These are phyloP conservation scores for Felis chaus DNA, from an alignment of 2,113 vertebrate species.

Conservation along the genomic window DNA sequence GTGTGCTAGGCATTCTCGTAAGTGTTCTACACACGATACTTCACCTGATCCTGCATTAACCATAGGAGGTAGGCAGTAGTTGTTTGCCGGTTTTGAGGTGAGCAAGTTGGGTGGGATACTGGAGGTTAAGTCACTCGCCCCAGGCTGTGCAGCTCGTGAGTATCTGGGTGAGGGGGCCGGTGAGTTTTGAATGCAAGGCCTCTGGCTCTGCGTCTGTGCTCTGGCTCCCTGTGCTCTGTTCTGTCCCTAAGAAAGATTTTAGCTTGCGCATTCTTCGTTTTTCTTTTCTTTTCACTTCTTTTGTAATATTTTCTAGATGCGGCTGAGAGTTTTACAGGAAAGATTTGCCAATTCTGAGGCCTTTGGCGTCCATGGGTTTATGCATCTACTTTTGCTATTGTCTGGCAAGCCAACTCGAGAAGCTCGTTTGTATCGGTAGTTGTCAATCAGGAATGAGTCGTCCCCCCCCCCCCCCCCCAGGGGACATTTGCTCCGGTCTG, in stretches of 20 bases:
- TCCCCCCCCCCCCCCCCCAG: not conserved
- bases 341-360: not conserved
- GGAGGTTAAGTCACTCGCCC: not conserved
- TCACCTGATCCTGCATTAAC: not conserved
- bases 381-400: not conserved
- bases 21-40: not conserved
- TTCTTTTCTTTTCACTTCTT: not conserved
- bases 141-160: not conserved
- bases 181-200: not conserved
- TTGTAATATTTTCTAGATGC: conserved; percentile 8
- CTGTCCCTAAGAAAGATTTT: not conserved
- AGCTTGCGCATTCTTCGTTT: not conserved
- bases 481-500: not conserved
- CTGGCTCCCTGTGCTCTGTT: not conserved
- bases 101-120: not conserved
- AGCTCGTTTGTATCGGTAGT: not conserved
- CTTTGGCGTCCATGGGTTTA: not conserved
- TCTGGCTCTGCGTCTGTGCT: not conserved
- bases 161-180: not conserved
- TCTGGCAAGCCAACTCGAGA: not conserved
- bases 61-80: not conserved
- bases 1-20: not conserved
- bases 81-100: not conserved
- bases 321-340: not conserved
- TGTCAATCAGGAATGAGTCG: not conserved